These are phyloP conservation scores for Hyposoter didymator DNA, from an alignment of 2,888 invertebrate genomes.

Conservation along the genomic window DNA sequence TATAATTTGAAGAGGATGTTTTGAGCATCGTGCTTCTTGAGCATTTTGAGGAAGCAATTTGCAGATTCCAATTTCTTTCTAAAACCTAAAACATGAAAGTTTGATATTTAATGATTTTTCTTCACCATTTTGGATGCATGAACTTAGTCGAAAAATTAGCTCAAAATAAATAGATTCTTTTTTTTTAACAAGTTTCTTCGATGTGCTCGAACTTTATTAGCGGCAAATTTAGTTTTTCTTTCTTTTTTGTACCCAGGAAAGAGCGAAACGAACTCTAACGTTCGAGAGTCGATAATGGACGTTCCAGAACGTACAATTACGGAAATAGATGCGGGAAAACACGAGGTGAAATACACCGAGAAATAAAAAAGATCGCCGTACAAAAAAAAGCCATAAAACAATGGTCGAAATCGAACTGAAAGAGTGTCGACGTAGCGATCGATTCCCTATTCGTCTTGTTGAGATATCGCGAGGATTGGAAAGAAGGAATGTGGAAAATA, in stretches of 20 bases:
- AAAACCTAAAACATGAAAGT: neutral
- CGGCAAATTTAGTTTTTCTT: neutral
- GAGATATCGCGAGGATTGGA: conserved; percentile 39
- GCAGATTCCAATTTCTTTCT: no score
- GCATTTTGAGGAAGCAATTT: no score
- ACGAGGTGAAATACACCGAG: conserved; percentile 6
- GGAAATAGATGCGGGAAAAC: neutral
- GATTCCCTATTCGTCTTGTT: conserved; percentile 63
- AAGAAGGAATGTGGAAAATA: conserved; percentile 30
- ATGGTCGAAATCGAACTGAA: conserved; percentile 49
- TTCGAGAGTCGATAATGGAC: conserved; percentile 28
- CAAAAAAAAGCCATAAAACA: conserved; percentile 50
- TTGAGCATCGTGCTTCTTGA: no score
- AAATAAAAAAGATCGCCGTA: conserved; percentile 6
- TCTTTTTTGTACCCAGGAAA: neutral
- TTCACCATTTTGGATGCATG: neutral
- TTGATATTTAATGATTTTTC: neutral
- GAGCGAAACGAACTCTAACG: conserved; percentile 36
- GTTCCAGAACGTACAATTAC: conserved; percentile 36
- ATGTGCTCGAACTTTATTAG: neutral
- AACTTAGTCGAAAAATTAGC: neutral
- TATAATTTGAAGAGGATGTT: no score
- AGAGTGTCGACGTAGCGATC: conserved; percentile 45
- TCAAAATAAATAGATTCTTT: neutral
- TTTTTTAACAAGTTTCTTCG: neutral